Conservation (phyloP, 2,797 vertebrate genomes). For the Acestrorhynchus altus region DNA sequence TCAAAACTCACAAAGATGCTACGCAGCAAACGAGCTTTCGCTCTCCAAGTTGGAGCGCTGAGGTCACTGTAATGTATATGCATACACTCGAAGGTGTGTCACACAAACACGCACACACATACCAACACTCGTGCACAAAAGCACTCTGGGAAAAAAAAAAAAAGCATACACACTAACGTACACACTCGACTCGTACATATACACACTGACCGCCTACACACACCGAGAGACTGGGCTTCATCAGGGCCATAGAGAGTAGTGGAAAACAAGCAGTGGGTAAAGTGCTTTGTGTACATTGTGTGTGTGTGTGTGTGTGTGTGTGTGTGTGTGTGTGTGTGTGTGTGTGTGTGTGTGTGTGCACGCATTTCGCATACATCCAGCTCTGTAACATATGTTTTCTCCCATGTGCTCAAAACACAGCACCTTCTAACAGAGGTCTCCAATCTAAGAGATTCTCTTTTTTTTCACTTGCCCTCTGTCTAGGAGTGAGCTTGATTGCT, state of each 20-base stretch:
- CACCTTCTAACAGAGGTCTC: constrained; percentile 19
- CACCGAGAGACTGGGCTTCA: constrained; percentile 70
- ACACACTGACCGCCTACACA: constrained; percentile 75
- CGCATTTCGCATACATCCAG: too few relatives aligned
- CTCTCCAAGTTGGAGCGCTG: constrained; percentile 17
- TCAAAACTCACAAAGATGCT: constrained; percentile 67
- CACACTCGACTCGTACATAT: constrained; percentile 29
- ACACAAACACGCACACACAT: constrained; percentile 27
- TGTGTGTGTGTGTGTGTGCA: not conserved
- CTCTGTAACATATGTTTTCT: constrained; percentile 2
- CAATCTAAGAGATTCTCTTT: not conserved
- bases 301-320: not conserved
- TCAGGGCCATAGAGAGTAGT: constrained; percentile 72
- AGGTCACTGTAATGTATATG: constrained; percentile 48
- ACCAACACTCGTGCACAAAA: constrained; percentile 1
- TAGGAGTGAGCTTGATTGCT: too few relatives aligned
- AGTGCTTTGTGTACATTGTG: not conserved
- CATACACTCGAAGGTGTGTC: constrained; percentile 31
- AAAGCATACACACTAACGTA: constrained; percentile 9
- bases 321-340: not conserved
- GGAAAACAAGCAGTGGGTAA: constrained; percentile 23
- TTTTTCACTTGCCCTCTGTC: too few relatives aligned
- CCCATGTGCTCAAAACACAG: constrained; percentile 21
- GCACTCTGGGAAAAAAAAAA: not conserved
- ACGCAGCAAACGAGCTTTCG: constrained; percentile 33